Evolutionary conservation across 2,113 vertebrate species (phyloP), one percentile per base, ranked within the genome.

Genomic region (Galeopterus variegatus): DNA sequence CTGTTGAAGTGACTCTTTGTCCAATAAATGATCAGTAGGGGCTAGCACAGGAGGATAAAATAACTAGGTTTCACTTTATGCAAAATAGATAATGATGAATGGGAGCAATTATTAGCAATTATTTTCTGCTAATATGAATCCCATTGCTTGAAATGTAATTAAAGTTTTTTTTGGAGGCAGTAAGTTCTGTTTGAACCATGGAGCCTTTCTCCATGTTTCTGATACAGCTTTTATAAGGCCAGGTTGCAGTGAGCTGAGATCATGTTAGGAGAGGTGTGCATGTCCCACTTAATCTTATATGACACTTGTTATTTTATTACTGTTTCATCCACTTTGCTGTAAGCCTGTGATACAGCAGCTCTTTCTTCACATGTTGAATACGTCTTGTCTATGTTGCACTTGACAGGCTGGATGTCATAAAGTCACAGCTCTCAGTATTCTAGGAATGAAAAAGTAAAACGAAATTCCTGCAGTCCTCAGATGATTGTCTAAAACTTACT

Each of bases 211-310:
- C 50, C 67, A 14, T n/a, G 24, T 80, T 95, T 94, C 26, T 14
- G 3, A 41, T 28, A 18, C 65, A 62, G 45, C 19, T 91, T 88
- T 93, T 77, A 54, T 45, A 52, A 94, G 69, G 21, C n/a, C 9
- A 56, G 95, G 54, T 70, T 93, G 70, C 26, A 56, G 33, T 33
- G 69, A 92, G 54, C 82, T 90, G 64, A 96, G 79, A n/a, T 86
- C 86, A 79, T 62, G 24, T 95, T 83, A 36, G 79, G 79, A 84
- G 65, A 91, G 77, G 95, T 92, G 60, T 69, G 0, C 15, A 77
- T 96, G 93, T 33, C 72, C 14, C 70, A 77, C 94, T 98, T 97
- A 96, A 98, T 97, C 85, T 96, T 93, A 84, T n/a, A 58, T 95
- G 92, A 93, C 95, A 95, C 67, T 36, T 11, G 3, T 97, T 84